Evolutionary conservation across 1,140 invertebrate genomes (phyloP).

Genomic region (Meloidogyne exigua): DNA sequence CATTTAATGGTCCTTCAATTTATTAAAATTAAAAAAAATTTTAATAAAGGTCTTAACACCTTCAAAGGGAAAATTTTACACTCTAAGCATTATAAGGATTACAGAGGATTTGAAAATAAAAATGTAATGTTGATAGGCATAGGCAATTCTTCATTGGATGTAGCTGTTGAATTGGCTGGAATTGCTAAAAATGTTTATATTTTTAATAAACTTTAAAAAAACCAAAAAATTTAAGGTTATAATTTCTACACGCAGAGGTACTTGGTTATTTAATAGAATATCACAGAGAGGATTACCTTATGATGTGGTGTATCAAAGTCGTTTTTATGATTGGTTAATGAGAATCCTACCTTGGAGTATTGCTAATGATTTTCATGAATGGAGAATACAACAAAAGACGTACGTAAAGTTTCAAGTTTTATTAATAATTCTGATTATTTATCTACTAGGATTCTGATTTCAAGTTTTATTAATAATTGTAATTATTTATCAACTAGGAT

Average conservation of each 20-base stretch:
- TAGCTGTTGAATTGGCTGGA: slow-evolving; percentile 67
- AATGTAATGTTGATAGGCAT: slow-evolving; percentile 67
- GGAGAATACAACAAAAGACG: slow-evolving; percentile 58
- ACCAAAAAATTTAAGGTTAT: slow-evolving; percentile 63
- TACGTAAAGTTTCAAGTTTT: not conserved
- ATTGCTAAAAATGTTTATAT: slow-evolving; percentile 59
- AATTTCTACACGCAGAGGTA: slow-evolving; percentile 66
- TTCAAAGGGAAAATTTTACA: slow-evolving; percentile 67
- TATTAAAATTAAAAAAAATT: slow-evolving; percentile 3
- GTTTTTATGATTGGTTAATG: slow-evolving; percentile 49
- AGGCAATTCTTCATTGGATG: slow-evolving; percentile 69
- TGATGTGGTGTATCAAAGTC: slow-evolving; percentile 51
- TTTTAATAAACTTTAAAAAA: not conserved
- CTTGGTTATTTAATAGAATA: slow-evolving; percentile 66
- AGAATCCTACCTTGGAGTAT: slow-evolving; percentile 56
- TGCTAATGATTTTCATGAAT: slow-evolving; percentile 58
- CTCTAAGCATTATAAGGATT: slow-evolving; percentile 65
- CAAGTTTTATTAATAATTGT: too few relatives aligned
- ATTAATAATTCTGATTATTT: too few relatives aligned
- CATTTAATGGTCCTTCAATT: slow-evolving; percentile 53
- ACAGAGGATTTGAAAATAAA: slow-evolving; percentile 64
- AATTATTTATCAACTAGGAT: too few relatives aligned
- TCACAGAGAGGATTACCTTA: slow-evolving; percentile 57
- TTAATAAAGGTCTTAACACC: slow-evolving; percentile 55
- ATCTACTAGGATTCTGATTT: too few relatives aligned